phyloP scores from a whole-genome alignment of 2,113 vertebrate genomes.

The Delphinapterus leucas region DNA sequence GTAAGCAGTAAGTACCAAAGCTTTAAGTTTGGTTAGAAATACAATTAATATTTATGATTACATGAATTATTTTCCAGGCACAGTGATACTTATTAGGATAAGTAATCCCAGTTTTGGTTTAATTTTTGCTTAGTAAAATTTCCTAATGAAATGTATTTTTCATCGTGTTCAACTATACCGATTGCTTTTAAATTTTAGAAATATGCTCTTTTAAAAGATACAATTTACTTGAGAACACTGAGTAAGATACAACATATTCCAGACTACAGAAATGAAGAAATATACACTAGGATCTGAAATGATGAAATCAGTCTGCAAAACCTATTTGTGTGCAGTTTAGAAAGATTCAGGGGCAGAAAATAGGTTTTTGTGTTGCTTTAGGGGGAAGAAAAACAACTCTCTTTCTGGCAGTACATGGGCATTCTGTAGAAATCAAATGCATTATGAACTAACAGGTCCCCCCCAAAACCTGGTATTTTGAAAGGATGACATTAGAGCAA shows the following conservation, averaged over 20 bases:
- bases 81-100: neutral
- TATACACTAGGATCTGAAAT: neutral
- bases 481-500: neutral
- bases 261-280: neutral
- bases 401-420: neutral
- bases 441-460: neutral
- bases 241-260: neutral
- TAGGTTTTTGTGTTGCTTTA: neutral
- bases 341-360: neutral
- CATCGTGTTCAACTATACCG: neutral
- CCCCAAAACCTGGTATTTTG: neutral
- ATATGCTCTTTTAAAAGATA: neutral
- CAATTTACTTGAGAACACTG: neutral
- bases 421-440: neutral
- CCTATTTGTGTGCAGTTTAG: neutral
- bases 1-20: neutral
- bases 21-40: neutral
- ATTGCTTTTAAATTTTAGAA: conserved; percentile 9
- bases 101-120: neutral
- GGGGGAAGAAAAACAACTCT: neutral
- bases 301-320: neutral
- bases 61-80: neutral
- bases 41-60: neutral
- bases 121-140: neutral
- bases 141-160: neutral